These are phyloP conservation scores for Crocidura indochinensis DNA, from an alignment of 2,797 vertebrate species.

Conservation along the genomic window DNA sequence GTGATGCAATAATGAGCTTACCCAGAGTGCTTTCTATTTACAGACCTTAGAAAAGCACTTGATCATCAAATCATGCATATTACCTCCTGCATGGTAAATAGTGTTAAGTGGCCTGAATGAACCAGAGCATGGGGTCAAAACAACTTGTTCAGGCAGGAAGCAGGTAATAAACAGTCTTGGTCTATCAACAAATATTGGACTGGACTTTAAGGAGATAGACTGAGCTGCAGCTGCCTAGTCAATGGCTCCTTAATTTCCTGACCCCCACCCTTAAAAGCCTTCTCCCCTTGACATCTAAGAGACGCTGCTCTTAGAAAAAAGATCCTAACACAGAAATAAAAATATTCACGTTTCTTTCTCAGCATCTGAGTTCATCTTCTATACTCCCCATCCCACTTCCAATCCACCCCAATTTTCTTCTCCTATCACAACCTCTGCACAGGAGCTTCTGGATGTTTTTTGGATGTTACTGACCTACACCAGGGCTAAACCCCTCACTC, in stretches of 20 bases:
- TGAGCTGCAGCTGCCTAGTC: constrained; percentile 2
- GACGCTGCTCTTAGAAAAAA: constrained; percentile 2
- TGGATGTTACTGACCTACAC: not conserved
- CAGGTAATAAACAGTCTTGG: constrained; percentile 27
- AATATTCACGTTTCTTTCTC: constrained; percentile 20
- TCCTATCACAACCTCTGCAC: not conserved
- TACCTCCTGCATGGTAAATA: constrained; percentile 28
- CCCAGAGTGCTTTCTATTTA: not conserved
- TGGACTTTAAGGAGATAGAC: not conserved
- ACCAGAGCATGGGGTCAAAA: constrained; percentile 59
- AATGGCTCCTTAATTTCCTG: not conserved
- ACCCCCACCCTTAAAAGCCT: not conserved
- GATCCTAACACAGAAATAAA: not conserved
- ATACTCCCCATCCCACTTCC: not conserved
- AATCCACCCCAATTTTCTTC: not conserved
- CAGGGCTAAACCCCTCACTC: not conserved
- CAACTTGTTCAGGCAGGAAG: constrained; percentile 1
- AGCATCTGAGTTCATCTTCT: not conserved
- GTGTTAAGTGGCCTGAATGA: constrained; percentile 51
- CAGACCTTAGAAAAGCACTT: not conserved
- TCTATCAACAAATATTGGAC: not conserved
- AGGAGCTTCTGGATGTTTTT: not conserved
- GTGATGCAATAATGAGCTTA: not conserved
- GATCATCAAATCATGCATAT: not conserved
- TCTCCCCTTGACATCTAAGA: not conserved